Evolutionary conservation across 2,888 invertebrate genomes (phyloP), one percentile per base, ranked within the genome.

Genomic region (Ctenicera cuprea): DNA sequence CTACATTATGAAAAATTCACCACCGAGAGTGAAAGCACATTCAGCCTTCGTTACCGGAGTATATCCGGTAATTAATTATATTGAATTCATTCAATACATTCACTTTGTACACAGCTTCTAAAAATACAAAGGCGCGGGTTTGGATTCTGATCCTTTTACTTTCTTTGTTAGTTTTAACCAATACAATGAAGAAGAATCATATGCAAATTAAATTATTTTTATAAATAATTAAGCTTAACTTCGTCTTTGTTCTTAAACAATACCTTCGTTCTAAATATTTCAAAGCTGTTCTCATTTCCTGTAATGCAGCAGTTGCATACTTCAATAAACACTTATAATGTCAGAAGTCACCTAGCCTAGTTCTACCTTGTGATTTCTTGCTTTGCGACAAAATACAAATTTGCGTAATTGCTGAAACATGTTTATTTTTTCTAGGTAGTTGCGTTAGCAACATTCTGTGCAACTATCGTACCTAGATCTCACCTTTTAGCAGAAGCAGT

Each of bases 401-500:
- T 3, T 11, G 22, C 3, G 30, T 64, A 64, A 64, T 48, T 59
- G 22, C 38, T 59, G 38, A 59, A 38, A 20, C 59, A 38, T 38
- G 38, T 38, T 38, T 59, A 37, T 62, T 30, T n/a, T n/a, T 82
- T 88, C 11, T 87, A 92, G 92, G 88, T 92, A 63, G 90, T 92
- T 38, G 89, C 91, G 61, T 81, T 89, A 66, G 88, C 89, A 22
- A 89, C 90, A 3, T 90, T 89, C 81, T 86, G 91, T 75, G 89
- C 90, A 8, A 88, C 90, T 59, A 82, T 92, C 63, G 88, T 92
- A 66, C 92, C 92, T 0, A 86, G 92, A 79, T 90, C 92, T n/a
- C 90, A 92, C 77, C 85, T 94, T 57, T 83, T 93, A 71, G 89
- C 92, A 2, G 94, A 94, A 85, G 92, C 92, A 0, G 85, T 93